Percentiles rank a stretch among this genome's conserved stretches.
phyloP scores from a whole-genome alignment of 2,888 invertebrate species.

The Nemotelus nigrinus region DNA sequence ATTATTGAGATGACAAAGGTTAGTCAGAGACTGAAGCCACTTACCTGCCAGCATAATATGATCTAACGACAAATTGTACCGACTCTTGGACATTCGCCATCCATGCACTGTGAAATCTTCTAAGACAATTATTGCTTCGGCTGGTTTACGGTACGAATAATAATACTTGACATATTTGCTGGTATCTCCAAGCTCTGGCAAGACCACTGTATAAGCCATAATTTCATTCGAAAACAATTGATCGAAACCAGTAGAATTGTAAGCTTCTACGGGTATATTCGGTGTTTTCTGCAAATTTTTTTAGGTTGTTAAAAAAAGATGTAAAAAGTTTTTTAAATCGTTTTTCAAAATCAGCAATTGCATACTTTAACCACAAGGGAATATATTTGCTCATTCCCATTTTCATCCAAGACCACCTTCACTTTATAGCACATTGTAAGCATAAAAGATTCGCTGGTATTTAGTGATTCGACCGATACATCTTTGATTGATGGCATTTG shows the following conservation, averaged over 20 bases:
- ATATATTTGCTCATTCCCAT: conserved; percentile 48
- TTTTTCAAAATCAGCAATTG: not conserved
- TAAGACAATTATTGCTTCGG: conserved; percentile 57
- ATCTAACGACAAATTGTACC: conserved; percentile 58
- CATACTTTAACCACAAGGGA: conserved; percentile 60
- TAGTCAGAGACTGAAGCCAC: not conserved
- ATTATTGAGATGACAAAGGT: too few relatives aligned
- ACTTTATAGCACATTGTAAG: conserved; percentile 59
- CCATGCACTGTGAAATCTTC: conserved; percentile 58
- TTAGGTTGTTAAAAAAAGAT: conserved; percentile 30
- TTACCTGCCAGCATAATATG: conserved; percentile 60
- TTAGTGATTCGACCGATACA: conserved; percentile 55
- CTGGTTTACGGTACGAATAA: conserved; percentile 55
- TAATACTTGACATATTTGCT: conserved; percentile 58
- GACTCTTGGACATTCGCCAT: conserved; percentile 57
- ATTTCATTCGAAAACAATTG: conserved; percentile 61
- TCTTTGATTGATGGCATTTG: conserved; percentile 52
- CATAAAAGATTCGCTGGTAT: conserved; percentile 59
- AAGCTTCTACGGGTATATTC: conserved; percentile 54
- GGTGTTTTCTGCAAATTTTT: conserved; percentile 59
- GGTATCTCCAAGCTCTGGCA: conserved; percentile 56
- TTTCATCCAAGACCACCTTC: conserved; percentile 54
- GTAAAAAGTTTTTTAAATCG: not conserved
- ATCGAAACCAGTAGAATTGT: conserved; percentile 56
- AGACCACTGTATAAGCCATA: conserved; percentile 57